Percentiles rank a stretch among this genome's conserved stretches.
These are phyloP conservation scores for Bombus consobrinus DNA, from an alignment of 1,140 invertebrate species.

Conservation along the genomic window DNA sequence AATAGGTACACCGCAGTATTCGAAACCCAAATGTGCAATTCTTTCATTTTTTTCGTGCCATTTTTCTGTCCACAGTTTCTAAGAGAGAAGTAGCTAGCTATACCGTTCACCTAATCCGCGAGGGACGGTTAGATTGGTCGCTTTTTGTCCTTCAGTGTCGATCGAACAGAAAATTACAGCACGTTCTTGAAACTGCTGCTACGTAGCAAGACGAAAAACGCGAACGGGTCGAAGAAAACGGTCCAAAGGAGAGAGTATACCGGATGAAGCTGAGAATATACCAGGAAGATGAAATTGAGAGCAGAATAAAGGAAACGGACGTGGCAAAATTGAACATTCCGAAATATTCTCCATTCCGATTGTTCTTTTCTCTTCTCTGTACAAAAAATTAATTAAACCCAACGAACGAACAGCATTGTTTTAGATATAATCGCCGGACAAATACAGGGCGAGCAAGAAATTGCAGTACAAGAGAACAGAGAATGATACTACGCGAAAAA, in stretches of 20 bases:
- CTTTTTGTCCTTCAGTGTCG: slow-evolving; percentile 58
- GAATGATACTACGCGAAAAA: background rate
- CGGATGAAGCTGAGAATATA: background rate
- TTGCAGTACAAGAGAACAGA: background rate
- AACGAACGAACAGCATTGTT: background rate
- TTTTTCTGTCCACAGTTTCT: slow-evolving; percentile 6
- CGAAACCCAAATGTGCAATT: background rate
- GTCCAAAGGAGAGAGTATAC: background rate
- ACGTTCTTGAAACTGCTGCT: slow-evolving; percentile 34
- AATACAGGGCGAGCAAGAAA: background rate
- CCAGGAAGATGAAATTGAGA: background rate
- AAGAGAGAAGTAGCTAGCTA: slow-evolving; percentile 8
- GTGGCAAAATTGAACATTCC: background rate
- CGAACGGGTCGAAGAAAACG: background rate
- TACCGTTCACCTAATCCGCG: slow-evolving; percentile 43
- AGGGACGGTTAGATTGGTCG: slow-evolving; percentile 18
- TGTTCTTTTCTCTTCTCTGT: background rate
- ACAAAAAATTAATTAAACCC: background rate
- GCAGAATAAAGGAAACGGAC: background rate
- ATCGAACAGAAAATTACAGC: slow-evolving; percentile 67
- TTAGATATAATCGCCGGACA: too few species aligned
- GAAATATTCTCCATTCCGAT: background rate
- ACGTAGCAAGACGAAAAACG: background rate
- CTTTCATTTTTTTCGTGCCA: background rate
- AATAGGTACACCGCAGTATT: background rate